Evolutionary conservation across 2,797 vertebrate species (phyloP), one percentile per base, ranked within the genome.

Genomic region (Siniperca undulata): DNA sequence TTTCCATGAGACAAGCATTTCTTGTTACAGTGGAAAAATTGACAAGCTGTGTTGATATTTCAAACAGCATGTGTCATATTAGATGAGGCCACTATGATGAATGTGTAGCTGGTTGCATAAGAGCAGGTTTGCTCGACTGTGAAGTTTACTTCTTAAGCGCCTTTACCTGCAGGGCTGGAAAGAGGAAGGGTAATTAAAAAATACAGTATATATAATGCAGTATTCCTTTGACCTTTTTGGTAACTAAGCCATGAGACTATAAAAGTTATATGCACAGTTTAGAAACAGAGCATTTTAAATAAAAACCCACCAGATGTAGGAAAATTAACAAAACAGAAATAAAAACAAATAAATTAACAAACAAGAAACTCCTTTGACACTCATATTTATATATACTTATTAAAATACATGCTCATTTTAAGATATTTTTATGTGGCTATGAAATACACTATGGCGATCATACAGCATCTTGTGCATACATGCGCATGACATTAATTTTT

Each of bases 51-150:
- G 95, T 96, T 94, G 89, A 70, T 90, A 93, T 81, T 83, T 87
- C 76, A 95, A 95, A 95, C 93, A 95, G 72, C 70, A 83, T 93
- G 93, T 95, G 92, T 92, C 93, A 94, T 52, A 94, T 95, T 90
- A 75, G 73, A 91, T 70, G 86, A 88, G 73, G 74, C 85, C 85
- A 30, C 69, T 30, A 48, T 73, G 79, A 61, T 70, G 65, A 72
- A 60, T 70, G 71, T 78, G 53, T 59, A 24, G 75, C 38, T 68
- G 85, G 73, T 68, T 67, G 80, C 68, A 67, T 60, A 19, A 83
- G 61, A 81, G 58, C 69, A 69, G 77, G 55, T 34, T 77, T 82
- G 78, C 17, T 82, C 16, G 13, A 53, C 36, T 52, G 77, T 75
- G 77, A 67, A 6, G 59, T 80, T 82, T 78, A 77, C 82, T 85